Evolutionary conservation across 2,797 vertebrate genomes (phyloP), one percentile per base, ranked within the genome.

Genomic region (Semotilus atromaculatus): DNA sequence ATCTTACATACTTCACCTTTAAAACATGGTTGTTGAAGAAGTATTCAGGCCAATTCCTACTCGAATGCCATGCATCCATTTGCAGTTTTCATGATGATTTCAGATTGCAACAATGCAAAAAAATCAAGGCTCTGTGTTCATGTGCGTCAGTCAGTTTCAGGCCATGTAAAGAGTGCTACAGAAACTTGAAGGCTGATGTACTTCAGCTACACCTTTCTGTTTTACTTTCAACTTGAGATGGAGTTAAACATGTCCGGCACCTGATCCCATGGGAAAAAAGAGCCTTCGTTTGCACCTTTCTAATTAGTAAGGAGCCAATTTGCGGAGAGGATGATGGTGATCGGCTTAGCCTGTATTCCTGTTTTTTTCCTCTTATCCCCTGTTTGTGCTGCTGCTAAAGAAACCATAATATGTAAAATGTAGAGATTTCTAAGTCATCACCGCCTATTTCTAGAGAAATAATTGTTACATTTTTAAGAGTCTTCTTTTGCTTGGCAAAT

Each of bases 221-320:
- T 60, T 82, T 60, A 34, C 53, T 62, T 31, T 21, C 19, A 73
- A 14, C 53, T 31, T 38, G 19, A 23, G 80, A 58, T 29, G 38
- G 36, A 72, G 75, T 87, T 87, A 86, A 82, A 82, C 31, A 48
- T 76, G 40, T 85, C 89, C 43, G 53, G 72, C 55, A 62, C 70
- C 67, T 38, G 40, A n/a, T 85, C 86, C 80, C 88, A 66, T 8
- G 53, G 62, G 80, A 79, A 23, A 84, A 66, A 58, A 51, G 48
- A 81, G 62, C 67, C 80, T 89, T 74, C 23, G 23, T 87, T 88
- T 72, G 38, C 72, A 55, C 38, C 75, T 76, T 55, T 45, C 75
- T 86, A 31, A 87, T 62, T 43, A 71, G 83, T 21, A 58, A 72
- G 40, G 62, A 19, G 45, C 85, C 77, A 68, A 53, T 23, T 79